These are phyloP conservation scores for Gnatocerus cornutus DNA, from an alignment of 2,888 invertebrate species.

Conservation along the genomic window DNA sequence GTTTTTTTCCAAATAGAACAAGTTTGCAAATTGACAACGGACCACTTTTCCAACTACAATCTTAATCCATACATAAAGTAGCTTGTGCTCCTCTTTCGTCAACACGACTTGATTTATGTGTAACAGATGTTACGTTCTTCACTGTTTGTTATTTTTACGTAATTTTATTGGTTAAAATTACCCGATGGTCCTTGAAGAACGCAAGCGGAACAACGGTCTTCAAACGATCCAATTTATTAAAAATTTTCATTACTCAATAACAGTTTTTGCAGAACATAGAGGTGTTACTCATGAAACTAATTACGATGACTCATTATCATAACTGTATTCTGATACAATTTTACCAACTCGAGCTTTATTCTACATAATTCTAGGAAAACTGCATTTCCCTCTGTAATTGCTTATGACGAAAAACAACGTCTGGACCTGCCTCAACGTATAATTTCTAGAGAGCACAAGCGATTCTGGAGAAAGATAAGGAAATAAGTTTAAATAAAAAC, in stretches of 20 bases:
- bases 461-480: slow-evolving; percentile 34
- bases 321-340: slow-evolving; percentile 5
- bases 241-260: slow-evolving; percentile 53
- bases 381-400: slow-evolving; percentile 25
- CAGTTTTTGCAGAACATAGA: slow-evolving; percentile 56
- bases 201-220: slow-evolving; percentile 36
- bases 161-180: slow-evolving; percentile 47
- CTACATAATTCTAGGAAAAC: slow-evolving; percentile 19
- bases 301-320: slow-evolving; percentile 30
- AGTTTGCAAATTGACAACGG: slow-evolving; percentile 38
- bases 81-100: slow-evolving; percentile 35
- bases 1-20: slow-evolving; percentile 43
- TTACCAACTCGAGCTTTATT: not conserved
- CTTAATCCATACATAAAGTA: slow-evolving; percentile 23
- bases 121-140: slow-evolving; percentile 46
- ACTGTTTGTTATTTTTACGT: slow-evolving; percentile 45
- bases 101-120: slow-evolving; percentile 37
- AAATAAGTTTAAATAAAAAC: slow-evolving; percentile 41
- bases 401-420: slow-evolving; percentile 27
- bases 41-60: slow-evolving; percentile 1
- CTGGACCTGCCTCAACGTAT: slow-evolving; percentile 44
- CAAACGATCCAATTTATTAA: slow-evolving; percentile 37
- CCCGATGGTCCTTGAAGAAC: slow-evolving; percentile 45
- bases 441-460: slow-evolving; percentile 32
- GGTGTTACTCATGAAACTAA: slow-evolving; percentile 46